Conservation (phyloP, 2,797 vertebrate genomes). For the Lithobates pipiens region DNA sequence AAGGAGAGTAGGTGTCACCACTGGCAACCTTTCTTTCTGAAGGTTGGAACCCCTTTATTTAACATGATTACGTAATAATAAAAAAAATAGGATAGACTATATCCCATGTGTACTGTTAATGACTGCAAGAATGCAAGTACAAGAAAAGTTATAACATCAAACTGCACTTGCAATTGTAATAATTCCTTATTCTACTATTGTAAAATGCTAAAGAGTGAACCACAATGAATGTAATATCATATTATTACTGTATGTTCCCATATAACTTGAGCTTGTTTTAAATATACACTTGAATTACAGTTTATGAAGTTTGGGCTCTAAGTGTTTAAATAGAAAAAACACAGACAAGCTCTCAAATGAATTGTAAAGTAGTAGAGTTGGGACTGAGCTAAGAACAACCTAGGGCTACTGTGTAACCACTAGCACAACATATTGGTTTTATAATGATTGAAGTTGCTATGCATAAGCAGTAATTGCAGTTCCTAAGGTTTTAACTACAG, state of each 20-base stretch:
- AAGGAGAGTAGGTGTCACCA: neutral
- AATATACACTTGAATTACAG: neutral
- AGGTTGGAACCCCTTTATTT: neutral
- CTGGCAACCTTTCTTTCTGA: neutral
- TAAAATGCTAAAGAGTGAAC: too few relatives aligned
- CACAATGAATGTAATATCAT: neutral
- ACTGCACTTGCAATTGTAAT: too few relatives aligned
- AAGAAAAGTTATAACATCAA: neutral
- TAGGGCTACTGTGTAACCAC: slow-evolving; percentile 32
- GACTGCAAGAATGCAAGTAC: neutral
- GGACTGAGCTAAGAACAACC: slow-evolving; percentile 16
- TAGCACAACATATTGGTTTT: slow-evolving; percentile 48
- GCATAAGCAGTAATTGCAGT: slow-evolving; percentile 57
- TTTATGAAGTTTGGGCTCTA: slow-evolving; percentile 14
- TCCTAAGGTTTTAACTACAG: slow-evolving; percentile 58
- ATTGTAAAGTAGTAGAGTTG: slow-evolving; percentile 21
- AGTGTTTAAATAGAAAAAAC: slow-evolving; percentile 28
- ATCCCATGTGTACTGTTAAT: neutral
- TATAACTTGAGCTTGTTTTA: neutral
- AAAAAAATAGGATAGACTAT: neutral
- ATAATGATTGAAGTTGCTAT: slow-evolving; percentile 51
- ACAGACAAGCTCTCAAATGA: slow-evolving; percentile 15
- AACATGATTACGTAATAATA: neutral
- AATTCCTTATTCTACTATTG: too few relatives aligned
- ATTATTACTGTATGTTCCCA: neutral